phyloP scores from a whole-genome alignment of 2,113 vertebrate genomes.

The Sinocyclocheilus anshuiensis region DNA sequence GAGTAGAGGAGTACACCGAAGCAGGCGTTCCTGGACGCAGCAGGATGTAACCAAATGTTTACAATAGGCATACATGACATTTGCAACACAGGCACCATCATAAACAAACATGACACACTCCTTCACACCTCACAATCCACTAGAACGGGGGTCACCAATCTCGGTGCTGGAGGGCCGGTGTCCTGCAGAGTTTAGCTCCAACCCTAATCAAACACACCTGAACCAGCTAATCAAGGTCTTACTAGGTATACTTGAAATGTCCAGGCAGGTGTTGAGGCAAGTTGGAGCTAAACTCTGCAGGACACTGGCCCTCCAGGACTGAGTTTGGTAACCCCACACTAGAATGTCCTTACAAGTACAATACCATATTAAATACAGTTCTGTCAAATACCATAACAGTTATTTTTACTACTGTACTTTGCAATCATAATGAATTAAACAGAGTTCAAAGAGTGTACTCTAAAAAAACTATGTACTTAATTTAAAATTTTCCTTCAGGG shows the following conservation, averaged over 20 bases:
- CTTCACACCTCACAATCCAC: neutral
- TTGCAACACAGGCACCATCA: neutral
- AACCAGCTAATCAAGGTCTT: too few species aligned
- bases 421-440: neutral
- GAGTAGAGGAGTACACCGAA: neutral
- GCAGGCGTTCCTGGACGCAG: neutral
- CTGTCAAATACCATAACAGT: neutral
- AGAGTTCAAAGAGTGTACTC: neutral
- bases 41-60: conserved; percentile 24
- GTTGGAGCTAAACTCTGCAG: too few species aligned
- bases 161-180: too few species aligned
- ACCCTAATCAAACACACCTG: too few species aligned
- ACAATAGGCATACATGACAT: neutral
- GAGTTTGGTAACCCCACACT: too few species aligned
- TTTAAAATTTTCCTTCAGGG: too few species aligned
- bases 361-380: neutral
- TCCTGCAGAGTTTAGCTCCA: too few species aligned
- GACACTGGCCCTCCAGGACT: too few species aligned
- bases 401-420: too few species aligned
- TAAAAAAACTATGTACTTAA: too few species aligned
- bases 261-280: too few species aligned
- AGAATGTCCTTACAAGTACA: neutral
- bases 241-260: too few species aligned
- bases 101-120: neutral
- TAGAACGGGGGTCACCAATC: neutral